phyloP scores from a whole-genome alignment of 1,140 invertebrate species.

The Drosophila dunni region DNA sequence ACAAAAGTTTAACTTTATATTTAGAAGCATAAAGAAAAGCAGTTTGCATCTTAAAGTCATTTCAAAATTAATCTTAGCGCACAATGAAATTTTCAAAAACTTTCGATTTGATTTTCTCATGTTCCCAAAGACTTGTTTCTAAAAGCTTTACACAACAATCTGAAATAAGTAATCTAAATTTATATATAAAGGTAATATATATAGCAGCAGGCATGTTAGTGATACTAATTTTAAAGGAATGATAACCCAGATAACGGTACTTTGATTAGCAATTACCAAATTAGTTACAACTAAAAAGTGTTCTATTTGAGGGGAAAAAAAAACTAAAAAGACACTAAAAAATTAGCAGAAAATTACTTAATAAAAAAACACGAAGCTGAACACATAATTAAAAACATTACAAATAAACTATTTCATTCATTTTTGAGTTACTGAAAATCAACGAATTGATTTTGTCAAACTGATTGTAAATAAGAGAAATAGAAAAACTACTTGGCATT shows the following conservation, averaged over 20 bases:
- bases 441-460: constrained; percentile 23
- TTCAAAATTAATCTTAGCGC: constrained; percentile 16
- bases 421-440: background rate
- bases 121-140: constrained; percentile 9
- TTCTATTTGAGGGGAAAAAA: background rate
- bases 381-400: no score
- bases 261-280: constrained; percentile 12
- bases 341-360: no score
- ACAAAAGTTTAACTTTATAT: constrained; percentile 78
- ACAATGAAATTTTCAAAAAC: background rate
- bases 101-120: background rate
- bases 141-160: constrained; percentile 5
- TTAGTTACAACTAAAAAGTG: background rate
- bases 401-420: no score
- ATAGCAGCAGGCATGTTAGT: constrained; percentile 70
- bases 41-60: constrained; percentile 15
- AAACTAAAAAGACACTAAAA: no score
- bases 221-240: constrained; percentile 76
- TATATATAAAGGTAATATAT: no score
- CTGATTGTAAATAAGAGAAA: constrained; percentile 41
- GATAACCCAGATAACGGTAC: constrained; percentile 5
- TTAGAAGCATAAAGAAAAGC: constrained; percentile 51
- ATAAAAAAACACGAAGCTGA: no score
- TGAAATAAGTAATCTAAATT: constrained; percentile 1
- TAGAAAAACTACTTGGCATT: constrained; percentile 28